A percentile compares a stretch with the other conserved stretches of the same genome.
Conservation (phyloP, 2,797 vertebrate genomes). For the Poeciliopsis presidionis region DNA sequence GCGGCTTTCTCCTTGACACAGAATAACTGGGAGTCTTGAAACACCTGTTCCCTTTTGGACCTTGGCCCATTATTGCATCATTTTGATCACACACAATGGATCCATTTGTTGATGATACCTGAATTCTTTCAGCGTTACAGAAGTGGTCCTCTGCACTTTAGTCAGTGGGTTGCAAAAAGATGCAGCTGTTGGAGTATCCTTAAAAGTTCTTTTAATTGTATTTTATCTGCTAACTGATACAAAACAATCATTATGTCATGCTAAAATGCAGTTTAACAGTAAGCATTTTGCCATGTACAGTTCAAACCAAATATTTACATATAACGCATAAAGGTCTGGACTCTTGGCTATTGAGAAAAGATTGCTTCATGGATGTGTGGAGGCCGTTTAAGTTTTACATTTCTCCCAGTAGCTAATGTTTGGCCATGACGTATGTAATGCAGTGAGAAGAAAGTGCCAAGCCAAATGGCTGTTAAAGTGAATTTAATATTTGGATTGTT, state of each 20-base stretch:
- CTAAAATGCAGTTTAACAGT: not conserved
- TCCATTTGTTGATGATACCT: conserved; percentile 9
- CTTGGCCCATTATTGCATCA: conserved; percentile 8
- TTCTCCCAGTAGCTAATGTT: too few relatives aligned
- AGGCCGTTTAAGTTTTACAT: too few relatives aligned
- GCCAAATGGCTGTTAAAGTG: too few relatives aligned
- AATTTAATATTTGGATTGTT: too few relatives aligned
- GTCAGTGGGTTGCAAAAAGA: conserved; percentile 50
- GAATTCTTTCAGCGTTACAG: conserved; percentile 9
- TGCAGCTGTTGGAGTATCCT: conserved; percentile 34
- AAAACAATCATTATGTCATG: not conserved
- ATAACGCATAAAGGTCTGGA: not conserved
- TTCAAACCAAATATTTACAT: not conserved
- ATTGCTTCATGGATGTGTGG: too few relatives aligned
- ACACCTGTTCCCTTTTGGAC: conserved; percentile 18
- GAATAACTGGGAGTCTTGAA: conserved; percentile 6
- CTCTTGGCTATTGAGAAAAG: too few relatives aligned
- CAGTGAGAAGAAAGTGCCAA: too few relatives aligned
- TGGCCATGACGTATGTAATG: too few relatives aligned
- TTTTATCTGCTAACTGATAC: conserved; percentile 8
- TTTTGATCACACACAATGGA: conserved; percentile 10
- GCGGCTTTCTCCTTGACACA: conserved; percentile 30
- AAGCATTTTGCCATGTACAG: not conserved
- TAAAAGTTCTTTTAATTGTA: conserved; percentile 31
- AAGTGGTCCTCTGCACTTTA: conserved; percentile 27